phyloP scores from a whole-genome alignment of 92 coral and sea anemone genomes.

The Heteractis magnifica region DNA sequence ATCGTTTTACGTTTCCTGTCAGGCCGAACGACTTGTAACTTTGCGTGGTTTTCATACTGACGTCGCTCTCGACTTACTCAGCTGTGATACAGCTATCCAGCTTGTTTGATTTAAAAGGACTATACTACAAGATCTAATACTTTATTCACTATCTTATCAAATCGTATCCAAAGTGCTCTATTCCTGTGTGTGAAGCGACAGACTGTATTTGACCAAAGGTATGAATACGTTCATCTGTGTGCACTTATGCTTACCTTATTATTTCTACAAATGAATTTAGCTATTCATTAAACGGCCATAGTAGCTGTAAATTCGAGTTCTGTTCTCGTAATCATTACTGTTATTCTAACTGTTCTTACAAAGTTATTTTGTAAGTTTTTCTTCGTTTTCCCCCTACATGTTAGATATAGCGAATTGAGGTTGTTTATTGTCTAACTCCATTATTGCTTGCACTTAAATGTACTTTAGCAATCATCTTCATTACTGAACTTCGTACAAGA shows the following conservation, averaged over 20 bases:
- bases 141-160: background rate
- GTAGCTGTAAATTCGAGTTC: background rate
- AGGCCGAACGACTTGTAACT: background rate
- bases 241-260: background rate
- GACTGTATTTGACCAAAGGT: background rate
- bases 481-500: too few species aligned
- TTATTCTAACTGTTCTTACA: background rate
- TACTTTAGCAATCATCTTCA: too few species aligned
- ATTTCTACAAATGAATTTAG: background rate
- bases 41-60: background rate
- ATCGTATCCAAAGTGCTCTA: background rate
- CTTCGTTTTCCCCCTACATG: too few species aligned
- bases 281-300: background rate
- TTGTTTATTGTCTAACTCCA: too few species aligned
- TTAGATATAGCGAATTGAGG: too few species aligned
- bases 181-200: background rate
- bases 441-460: too few species aligned
- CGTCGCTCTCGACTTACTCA: background rate
- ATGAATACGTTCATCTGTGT: background rate
- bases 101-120: background rate
- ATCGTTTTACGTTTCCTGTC: constrained; percentile 5
- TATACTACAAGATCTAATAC: background rate
- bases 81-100: background rate
- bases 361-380: background rate
- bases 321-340: background rate